Evolutionary conservation across 2,797 vertebrate genomes (phyloP).

Genomic region (Xiphophorus birchmanni): DNA sequence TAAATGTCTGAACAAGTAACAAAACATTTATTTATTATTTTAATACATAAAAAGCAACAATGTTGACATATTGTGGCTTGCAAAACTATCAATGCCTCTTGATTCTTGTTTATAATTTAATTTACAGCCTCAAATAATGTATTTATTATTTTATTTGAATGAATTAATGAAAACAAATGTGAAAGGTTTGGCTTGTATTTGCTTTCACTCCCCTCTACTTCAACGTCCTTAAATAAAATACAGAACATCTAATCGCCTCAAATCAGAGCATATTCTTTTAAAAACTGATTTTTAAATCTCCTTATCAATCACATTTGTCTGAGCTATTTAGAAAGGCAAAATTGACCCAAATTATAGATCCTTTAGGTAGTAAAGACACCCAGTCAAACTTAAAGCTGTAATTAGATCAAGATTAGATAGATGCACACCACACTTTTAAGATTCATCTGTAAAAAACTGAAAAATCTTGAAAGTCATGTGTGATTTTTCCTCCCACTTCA

Average conservation of each 20-base stretch:
- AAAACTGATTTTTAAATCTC: background rate
- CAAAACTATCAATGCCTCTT: background rate
- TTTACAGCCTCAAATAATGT: background rate
- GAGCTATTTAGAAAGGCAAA: background rate
- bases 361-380: background rate
- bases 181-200: background rate
- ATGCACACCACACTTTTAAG: background rate
- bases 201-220: background rate
- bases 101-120: background rate
- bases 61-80: background rate
- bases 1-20: background rate
- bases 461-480: background rate
- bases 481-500: background rate
- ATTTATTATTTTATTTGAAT: background rate
- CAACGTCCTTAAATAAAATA: background rate
- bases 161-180: background rate
- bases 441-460: background rate
- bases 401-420: background rate
- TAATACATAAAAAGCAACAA: background rate
- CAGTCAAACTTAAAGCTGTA: background rate
- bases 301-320: background rate
- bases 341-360: too few relatives aligned
- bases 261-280: background rate
- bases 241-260: background rate
- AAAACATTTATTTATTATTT: background rate